These are phyloP conservation scores for Tyto alba DNA, from an alignment of 2,113 vertebrate genomes.

Conservation along the genomic window DNA sequence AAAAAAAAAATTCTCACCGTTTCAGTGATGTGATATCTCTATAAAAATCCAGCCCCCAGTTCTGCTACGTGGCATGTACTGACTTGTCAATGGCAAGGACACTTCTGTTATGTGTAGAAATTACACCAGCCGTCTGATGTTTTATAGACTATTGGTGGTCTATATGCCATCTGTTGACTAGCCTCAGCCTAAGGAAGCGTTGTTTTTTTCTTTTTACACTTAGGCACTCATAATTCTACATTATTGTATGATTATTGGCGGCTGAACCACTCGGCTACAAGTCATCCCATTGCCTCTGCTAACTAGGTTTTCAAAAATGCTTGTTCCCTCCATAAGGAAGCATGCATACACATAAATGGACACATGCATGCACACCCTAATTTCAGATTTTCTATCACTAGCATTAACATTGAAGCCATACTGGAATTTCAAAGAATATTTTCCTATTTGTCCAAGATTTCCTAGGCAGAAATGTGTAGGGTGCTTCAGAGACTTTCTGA, in stretches of 20 bases:
- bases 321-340: not conserved
- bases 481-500: not conserved
- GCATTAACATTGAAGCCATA: not conserved
- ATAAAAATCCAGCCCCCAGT: conserved; percentile 29
- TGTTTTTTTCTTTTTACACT: not conserved
- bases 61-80: not conserved
- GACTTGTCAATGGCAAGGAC: conserved; percentile 41
- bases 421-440: not conserved
- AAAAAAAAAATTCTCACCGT: conserved; percentile 31
- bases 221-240: not conserved
- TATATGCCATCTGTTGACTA: conserved; percentile 10
- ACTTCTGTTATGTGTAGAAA: conserved; percentile 14
- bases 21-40: not conserved
- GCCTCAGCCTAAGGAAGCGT: not conserved
- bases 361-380: rapidly evolving
- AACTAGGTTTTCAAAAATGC: not conserved
- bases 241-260: not conserved
- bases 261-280: not conserved
- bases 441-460: not conserved
- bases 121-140: not conserved
- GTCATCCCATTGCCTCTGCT: not conserved
- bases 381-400: not conserved
- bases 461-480: not conserved
- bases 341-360: not conserved
- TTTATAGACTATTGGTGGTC: conserved; percentile 7